Conservation (phyloP, 2,888 invertebrate genomes). For the Anodontia alba region DNA sequence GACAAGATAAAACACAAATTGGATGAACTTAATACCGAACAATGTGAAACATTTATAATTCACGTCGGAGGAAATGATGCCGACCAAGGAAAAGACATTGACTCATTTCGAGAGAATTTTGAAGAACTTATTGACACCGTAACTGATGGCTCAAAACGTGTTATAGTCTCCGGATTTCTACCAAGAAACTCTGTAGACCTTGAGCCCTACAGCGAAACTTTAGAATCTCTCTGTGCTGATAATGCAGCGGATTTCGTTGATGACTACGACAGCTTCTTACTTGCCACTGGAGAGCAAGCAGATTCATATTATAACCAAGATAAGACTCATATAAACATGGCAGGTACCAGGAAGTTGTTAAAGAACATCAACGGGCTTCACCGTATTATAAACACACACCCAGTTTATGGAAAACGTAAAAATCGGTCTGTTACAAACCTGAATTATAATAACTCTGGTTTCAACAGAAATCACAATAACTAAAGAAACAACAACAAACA, state of each 20-base stretch:
- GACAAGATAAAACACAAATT: neutral
- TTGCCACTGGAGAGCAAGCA: neutral
- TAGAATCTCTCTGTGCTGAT: neutral
- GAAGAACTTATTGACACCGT: neutral
- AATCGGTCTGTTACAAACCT: neutral
- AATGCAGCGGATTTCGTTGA: neutral
- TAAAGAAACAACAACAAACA: neutral
- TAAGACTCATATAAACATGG: neutral
- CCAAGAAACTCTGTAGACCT: neutral
- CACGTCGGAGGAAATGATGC: slow-evolving; percentile 4
- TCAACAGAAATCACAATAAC: neutral
- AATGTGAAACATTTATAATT: neutral
- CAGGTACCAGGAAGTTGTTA: neutral
- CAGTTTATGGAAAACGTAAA: neutral
- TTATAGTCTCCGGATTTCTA: neutral
- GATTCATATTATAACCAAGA: neutral
- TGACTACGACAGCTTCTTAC: neutral
- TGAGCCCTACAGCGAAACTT: neutral
- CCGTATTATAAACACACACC: neutral
- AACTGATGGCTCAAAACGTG: neutral
- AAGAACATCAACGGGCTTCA: neutral
- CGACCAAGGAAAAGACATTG: neutral
- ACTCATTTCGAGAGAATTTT: neutral
- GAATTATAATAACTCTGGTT: neutral
- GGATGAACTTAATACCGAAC: neutral